Evolutionary conservation across 2,888 invertebrate genomes (phyloP), one percentile per base, ranked within the genome.

Genomic region (Papilio elwesi): DNA sequence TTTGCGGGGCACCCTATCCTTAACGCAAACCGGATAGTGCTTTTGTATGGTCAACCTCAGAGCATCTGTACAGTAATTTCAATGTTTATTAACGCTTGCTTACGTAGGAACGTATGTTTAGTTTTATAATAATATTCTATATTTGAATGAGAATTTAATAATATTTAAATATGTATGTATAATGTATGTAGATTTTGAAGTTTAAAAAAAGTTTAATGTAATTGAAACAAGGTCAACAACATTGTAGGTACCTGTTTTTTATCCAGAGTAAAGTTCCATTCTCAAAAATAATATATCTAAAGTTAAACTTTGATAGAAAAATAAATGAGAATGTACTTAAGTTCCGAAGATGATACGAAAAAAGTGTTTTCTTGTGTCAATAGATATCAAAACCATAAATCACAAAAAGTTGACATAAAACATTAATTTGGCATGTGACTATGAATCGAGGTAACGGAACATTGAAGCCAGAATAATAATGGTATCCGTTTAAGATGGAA

Each of bases 401-500:
- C 59, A 59, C 59, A 59, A 38, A 36, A 36, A n/a, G 57, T 57
- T 49, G 11, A 15, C 55, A 57, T 57, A 64, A 47, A 64, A 49
- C 64, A 43, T 26, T 26, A 26, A 26, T 57, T 62, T 43, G 59
- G 36, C 26, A 53, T 68, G 13, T 36, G 67, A 36, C 68, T 38
- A 38, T n/a, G 11, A 67, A 71, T 47, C 55, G 16, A 67, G 8
- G 47, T 69, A 66, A 69, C 68, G 65, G 68, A 38, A 36, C 68
- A 47, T 12, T 43, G 7, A 52, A 59, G 51, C 48, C 57, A 47
- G 15, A 69, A 73, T 73, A 73, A 69, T 73, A 69, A 52, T 69
- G 66, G 65, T 69, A 69, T 73, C 68, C 69, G 47, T 67, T 52
- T 66, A 47, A 59, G 69, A 59, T 66, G 65, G 57, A 73, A 73